A percentile compares a stretch with the other conserved stretches of the same genome.
These are phyloP conservation scores for Mionectes olivaceus DNA, from an alignment of 2,797 vertebrate species.

Conservation along the genomic window DNA sequence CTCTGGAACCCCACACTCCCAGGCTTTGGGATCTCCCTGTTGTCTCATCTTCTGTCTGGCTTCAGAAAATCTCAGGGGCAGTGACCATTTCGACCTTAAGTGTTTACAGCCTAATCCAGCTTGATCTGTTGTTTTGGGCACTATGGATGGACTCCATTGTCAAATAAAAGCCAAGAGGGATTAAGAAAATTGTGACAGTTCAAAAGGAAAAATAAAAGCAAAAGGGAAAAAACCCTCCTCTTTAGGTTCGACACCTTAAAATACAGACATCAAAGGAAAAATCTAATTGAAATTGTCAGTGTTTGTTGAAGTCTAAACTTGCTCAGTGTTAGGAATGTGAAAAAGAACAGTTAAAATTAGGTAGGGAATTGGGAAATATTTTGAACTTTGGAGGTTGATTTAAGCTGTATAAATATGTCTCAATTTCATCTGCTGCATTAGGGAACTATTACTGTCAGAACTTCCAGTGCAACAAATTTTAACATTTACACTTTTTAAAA, in stretches of 20 bases:
- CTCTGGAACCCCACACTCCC: not conserved
- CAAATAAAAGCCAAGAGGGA: not conserved
- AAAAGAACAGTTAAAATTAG: not conserved
- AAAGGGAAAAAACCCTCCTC: not conserved
- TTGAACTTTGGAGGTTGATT: not conserved
- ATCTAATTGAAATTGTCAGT: not conserved
- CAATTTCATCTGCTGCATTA: slow-evolving; percentile 16
- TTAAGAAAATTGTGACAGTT: not conserved
- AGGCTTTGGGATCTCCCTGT: fast-evolving
- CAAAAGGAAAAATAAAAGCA: not conserved
- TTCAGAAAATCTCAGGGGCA: not conserved
- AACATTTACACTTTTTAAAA: not conserved
- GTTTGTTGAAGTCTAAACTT: not conserved
- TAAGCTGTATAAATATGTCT: slow-evolving; percentile 28
- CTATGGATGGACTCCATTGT: not conserved
- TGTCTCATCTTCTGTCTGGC: not conserved
- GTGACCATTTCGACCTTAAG: fast-evolving
- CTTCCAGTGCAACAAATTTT: not conserved
- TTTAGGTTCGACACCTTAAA: not conserved
- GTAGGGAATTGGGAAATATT: slow-evolving; percentile 38
- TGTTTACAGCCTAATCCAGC: not conserved
- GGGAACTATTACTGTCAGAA: not conserved
- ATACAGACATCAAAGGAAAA: not conserved
- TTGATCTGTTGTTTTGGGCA: not conserved
- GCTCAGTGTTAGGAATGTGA: not conserved